Conservation (phyloP, 2,113 vertebrate species). For the Athene noctua region DNA sequence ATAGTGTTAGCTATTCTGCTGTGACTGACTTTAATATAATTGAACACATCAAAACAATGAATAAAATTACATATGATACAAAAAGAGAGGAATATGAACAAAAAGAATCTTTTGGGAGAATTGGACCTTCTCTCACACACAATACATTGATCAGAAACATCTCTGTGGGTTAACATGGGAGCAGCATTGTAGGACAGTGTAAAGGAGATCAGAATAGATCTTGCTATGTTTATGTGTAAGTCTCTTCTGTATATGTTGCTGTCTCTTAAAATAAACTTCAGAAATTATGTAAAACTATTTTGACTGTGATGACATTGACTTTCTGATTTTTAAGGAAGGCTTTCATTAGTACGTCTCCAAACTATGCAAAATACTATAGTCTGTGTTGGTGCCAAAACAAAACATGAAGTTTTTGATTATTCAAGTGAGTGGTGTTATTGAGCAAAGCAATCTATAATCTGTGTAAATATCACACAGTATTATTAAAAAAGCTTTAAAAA, state of each 20-base stretch:
- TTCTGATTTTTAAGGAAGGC: not conserved
- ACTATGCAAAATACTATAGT: not conserved
- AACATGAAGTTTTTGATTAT: conserved; percentile 70
- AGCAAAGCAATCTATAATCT: conserved; percentile 76
- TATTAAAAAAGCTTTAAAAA: conserved; percentile 72
- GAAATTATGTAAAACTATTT: not conserved
- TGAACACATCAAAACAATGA: conserved; percentile 22
- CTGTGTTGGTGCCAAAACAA: conserved; percentile 29
- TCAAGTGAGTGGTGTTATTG: conserved; percentile 67
- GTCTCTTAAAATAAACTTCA: not conserved
- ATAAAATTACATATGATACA: not conserved
- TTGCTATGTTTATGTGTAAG: not conserved
- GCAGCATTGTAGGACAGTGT: not conserved
- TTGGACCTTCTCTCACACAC: not conserved
- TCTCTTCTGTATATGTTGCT: not conserved
- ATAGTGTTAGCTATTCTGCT: conserved; percentile 31
- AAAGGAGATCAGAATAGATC: not conserved
- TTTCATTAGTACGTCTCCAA: conserved; percentile 25
- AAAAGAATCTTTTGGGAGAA: not conserved
- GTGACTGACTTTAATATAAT: conserved; percentile 41
- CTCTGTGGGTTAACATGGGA: not conserved
- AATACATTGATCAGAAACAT: not conserved
- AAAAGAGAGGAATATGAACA: not conserved
- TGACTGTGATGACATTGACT: not conserved
- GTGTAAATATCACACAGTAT: conserved; percentile 77